A percentile compares a stretch with the other conserved stretches of the same genome.
phyloP scores from a whole-genome alignment of 64 coral and sea anemone genomes.

The Pocillopora damicornis region DNA sequence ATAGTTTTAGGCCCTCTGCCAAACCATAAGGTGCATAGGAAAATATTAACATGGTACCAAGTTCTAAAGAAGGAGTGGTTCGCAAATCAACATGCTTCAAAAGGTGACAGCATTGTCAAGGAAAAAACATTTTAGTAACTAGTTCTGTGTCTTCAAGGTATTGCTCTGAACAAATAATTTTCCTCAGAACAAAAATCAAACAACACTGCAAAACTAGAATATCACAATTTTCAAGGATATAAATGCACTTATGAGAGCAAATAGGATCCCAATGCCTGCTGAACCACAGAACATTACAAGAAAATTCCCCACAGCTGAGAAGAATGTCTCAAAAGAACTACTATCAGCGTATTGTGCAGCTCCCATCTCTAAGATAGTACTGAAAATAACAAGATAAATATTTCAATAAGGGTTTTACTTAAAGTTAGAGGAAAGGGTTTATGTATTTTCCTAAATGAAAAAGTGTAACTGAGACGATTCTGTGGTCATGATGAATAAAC shows the following conservation, averaged over 20 bases:
- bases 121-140: background rate
- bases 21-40: slow-evolving; percentile 98
- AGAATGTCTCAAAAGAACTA: slow-evolving; percentile 71
- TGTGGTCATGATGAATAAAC: too few species aligned
- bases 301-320: slow-evolving; percentile 85
- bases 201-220: background rate
- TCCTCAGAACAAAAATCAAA: background rate
- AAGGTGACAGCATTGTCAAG: slow-evolving; percentile 66
- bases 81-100: slow-evolving; percentile 97
- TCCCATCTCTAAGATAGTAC: slow-evolving; percentile 74
- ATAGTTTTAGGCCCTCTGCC: slow-evolving; percentile 94
- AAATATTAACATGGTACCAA: slow-evolving; percentile 95
- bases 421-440: too few species aligned
- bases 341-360: slow-evolving; percentile 68
- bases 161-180: background rate
- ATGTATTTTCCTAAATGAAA: too few species aligned
- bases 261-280: slow-evolving; percentile 89
- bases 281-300: slow-evolving; percentile 94
- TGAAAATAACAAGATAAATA: slow-evolving; percentile 19
- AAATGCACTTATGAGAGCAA: slow-evolving; percentile 93
- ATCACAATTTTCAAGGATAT: slow-evolving; percentile 73
- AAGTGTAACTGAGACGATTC: too few species aligned
- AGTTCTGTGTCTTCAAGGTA: background rate
- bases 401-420: too few species aligned
- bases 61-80: slow-evolving; percentile 81